phyloP scores from a whole-genome alignment of 2,888 invertebrate genomes.

The Hydropsyche betteni region DNA sequence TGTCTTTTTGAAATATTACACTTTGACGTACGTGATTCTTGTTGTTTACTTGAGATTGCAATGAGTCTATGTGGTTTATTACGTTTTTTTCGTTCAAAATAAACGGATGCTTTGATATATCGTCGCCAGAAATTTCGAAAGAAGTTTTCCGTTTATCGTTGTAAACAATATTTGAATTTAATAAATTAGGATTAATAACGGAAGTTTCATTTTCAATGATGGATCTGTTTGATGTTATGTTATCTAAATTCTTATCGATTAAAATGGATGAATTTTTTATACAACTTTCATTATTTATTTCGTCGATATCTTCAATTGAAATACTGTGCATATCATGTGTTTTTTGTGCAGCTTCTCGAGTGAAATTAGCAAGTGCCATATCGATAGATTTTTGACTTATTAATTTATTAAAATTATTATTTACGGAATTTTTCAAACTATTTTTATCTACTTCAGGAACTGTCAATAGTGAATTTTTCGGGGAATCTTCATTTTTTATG shows the following conservation, averaged over 20 bases:
- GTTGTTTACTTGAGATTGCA: background rate
- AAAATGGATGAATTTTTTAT: background rate
- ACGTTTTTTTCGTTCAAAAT: background rate
- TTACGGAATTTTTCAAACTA: constrained; percentile 37
- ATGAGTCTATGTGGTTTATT: background rate
- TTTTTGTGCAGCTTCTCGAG: constrained; percentile 55
- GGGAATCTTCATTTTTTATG: background rate
- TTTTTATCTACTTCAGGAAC: constrained; percentile 21
- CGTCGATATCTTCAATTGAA: constrained; percentile 50
- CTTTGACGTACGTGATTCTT: constrained; percentile 2
- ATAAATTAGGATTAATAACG: background rate
- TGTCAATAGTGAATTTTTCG: constrained; percentile 16
- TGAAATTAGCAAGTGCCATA: constrained; percentile 61
- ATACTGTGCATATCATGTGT: constrained; percentile 50
- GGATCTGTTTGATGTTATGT: constrained; percentile 35
- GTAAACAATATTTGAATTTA: constrained; percentile 38
- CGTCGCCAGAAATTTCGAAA: background rate
- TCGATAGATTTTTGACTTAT: constrained; percentile 65
- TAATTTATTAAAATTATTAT: constrained; percentile 51
- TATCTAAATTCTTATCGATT: constrained; percentile 31
- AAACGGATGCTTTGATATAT: background rate
- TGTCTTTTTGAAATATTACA: constrained; percentile 27
- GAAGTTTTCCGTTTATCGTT: background rate
- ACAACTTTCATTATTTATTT: background rate
- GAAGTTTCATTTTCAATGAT: constrained; percentile 7